These are phyloP conservation scores for Menura novaehollandiae DNA, from an alignment of 2,113 vertebrate species.

Conservation along the genomic window DNA sequence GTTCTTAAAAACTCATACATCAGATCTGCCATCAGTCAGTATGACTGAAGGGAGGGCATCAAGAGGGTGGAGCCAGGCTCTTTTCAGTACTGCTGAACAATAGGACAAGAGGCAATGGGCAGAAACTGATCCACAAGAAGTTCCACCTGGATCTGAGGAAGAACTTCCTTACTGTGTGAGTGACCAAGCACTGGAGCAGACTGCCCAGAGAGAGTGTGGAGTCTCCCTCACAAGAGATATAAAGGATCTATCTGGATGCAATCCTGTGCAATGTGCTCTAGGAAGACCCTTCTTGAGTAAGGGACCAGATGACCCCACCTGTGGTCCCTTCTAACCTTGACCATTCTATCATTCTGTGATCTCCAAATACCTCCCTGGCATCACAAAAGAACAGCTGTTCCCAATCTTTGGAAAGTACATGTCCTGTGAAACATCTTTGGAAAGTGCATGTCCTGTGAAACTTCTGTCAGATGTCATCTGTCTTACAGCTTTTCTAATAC, in stretches of 20 bases:
- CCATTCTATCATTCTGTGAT: neutral
- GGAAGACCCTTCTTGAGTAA: neutral
- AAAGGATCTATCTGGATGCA: neutral
- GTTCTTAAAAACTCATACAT: neutral
- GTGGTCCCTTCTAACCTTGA: neutral
- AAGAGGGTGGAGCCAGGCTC: neutral
- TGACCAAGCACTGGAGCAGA: neutral
- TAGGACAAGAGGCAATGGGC: neutral
- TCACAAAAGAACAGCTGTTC: neutral
- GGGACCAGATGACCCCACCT: neutral
- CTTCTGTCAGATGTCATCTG: neutral
- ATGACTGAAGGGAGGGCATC: neutral
- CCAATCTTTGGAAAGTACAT: accelerated
- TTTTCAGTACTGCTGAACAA: neutral
- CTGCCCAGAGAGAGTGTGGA: neutral
- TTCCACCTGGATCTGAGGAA: neutral
- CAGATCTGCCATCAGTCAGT: neutral
- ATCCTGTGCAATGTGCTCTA: neutral
- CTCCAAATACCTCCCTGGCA: neutral
- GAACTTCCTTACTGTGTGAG: neutral
- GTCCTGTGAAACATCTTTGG: neutral
- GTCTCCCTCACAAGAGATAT: neutral
- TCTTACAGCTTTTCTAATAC: neutral
- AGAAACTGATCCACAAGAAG: neutral
- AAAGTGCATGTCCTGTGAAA: neutral